phyloP scores from a whole-genome alignment of 1,140 invertebrate species.

The Phymastichus coffea region DNA sequence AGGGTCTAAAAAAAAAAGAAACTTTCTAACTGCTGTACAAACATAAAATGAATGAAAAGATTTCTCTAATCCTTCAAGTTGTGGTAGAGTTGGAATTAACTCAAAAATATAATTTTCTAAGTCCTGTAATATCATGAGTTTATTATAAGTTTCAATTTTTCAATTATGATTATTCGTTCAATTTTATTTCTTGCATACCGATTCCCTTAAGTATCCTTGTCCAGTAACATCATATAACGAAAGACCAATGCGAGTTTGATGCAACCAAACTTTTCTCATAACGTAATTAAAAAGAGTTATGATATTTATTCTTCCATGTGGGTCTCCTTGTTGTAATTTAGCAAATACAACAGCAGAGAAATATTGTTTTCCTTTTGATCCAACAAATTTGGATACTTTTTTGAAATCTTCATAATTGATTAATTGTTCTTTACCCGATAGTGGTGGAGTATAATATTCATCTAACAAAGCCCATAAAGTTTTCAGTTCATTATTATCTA shows the following conservation, averaged over 20 bases:
- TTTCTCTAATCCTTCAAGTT: slow-evolving; percentile 85
- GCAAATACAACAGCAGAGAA: slow-evolving; percentile 85
- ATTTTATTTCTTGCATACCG: too few species aligned
- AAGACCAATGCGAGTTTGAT: slow-evolving; percentile 89
- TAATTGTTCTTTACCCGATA: slow-evolving; percentile 74
- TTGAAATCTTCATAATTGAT: slow-evolving; percentile 85
- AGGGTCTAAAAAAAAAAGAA: slow-evolving; percentile 94
- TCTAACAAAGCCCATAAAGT: slow-evolving; percentile 81
- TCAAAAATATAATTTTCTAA: slow-evolving; percentile 94
- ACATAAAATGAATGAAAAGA: slow-evolving; percentile 96
- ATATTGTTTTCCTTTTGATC: slow-evolving; percentile 67
- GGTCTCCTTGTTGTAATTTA: slow-evolving; percentile 80
- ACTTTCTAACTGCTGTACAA: slow-evolving; percentile 92
- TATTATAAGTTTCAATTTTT: too few species aligned
- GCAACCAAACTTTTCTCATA: slow-evolving; percentile 92
- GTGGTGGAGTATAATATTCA: slow-evolving; percentile 72
- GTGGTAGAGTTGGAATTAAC: slow-evolving; percentile 85
- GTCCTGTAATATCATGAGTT: slow-evolving; percentile 64
- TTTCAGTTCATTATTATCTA: slow-evolving; percentile 87
- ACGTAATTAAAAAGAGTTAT: slow-evolving; percentile 91
- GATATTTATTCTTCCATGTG: slow-evolving; percentile 77
- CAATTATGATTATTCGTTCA: not conserved
- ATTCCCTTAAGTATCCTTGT: slow-evolving; percentile 87
- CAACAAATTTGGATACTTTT: slow-evolving; percentile 70
- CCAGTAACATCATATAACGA: slow-evolving; percentile 92